Evolutionary conservation across 2,797 vertebrate genomes (phyloP).

Genomic region (Rhinoraja longicauda): DNA sequence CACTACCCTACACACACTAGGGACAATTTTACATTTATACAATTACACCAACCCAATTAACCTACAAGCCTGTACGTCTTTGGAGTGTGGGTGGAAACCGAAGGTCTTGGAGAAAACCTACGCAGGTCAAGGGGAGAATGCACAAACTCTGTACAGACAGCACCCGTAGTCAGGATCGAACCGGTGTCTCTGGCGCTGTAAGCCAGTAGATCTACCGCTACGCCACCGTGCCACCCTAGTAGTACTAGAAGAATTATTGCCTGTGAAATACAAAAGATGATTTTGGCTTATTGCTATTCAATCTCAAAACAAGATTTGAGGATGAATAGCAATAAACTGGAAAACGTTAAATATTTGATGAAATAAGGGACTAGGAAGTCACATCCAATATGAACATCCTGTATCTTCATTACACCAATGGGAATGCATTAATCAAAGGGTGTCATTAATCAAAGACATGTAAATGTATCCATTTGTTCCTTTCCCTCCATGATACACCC

Average conservation of each 20-base stretch:
- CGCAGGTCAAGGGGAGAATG: too few species aligned
- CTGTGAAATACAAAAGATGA: not conserved
- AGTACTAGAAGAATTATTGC: not conserved
- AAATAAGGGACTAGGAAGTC: constrained; percentile 17
- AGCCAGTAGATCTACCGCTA: too few species aligned
- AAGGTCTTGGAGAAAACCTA: too few species aligned
- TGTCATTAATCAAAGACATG: constrained; percentile 11
- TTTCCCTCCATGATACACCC: not conserved
- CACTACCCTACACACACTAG: too few species aligned
- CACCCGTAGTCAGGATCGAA: too few species aligned
- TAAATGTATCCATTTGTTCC: not conserved
- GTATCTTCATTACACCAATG: not conserved
- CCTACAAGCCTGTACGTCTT: too few species aligned
- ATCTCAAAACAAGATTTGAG: not conserved
- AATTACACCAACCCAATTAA: too few species aligned
- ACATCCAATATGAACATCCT: not conserved
- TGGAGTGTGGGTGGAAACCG: too few species aligned
- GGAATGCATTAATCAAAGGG: not conserved
- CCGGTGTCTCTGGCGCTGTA: too few species aligned
- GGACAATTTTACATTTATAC: too few species aligned
- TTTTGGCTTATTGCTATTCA: not conserved
- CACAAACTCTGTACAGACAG: too few species aligned
- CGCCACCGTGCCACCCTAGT: too few species aligned
- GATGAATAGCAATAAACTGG: not conserved
- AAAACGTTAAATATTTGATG: constrained; percentile 30